Base-by-base conservation (phyloP, 2,888 invertebrate species). In the Athripsodes cinereus region DNA sequence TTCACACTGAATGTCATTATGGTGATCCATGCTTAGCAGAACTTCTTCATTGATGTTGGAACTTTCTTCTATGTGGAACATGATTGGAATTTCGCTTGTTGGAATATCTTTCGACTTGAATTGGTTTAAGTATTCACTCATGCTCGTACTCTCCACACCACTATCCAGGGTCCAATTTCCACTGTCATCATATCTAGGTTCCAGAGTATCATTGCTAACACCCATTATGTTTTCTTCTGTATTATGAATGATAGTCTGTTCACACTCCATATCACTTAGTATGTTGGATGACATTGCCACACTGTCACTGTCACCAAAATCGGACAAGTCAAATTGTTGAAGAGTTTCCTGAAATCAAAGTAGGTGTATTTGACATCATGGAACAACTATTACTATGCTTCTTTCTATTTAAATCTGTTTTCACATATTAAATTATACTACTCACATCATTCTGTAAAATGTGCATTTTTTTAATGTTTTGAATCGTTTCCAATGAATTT, bases 31-130 rank as follows among this genome's bases (percentile, higher is more conserved):
- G 58, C 78, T 78, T 10, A 78, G 72, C 40, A 85, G 72, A 22
- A 84, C 81, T 65, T 84, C 84, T 68, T 84, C 84, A 59, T 82
- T 83, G 1, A 84, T 81, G 66, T 82, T 83, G 26, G 81, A 82
- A 0, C 84, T 84, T 64, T 84, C 83, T 21, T 81, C 82, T 1
- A 83, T 83, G 68, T 84, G 83, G 63, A 83, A 82, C 64, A 85
- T 78, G 65, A 85, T 83, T 20, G 84, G 79, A 46, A 76, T 66
- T 64, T 76, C 76, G 13, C 77, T 78, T 40, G 40, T 13, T 1
- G 75, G 77, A 22, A 75, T 69, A 2, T 76, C 78, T 21, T 75
- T 79, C 62, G 67, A 77, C 67, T 79, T 79, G 49, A 74, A 69
- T 2, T 74, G 79, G 62, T 74, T 79, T n/a, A 75, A 79, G 62